Evolutionary conservation across 1,140 invertebrate genomes (phyloP).

Genomic region (Frieseomelitta varia): DNA sequence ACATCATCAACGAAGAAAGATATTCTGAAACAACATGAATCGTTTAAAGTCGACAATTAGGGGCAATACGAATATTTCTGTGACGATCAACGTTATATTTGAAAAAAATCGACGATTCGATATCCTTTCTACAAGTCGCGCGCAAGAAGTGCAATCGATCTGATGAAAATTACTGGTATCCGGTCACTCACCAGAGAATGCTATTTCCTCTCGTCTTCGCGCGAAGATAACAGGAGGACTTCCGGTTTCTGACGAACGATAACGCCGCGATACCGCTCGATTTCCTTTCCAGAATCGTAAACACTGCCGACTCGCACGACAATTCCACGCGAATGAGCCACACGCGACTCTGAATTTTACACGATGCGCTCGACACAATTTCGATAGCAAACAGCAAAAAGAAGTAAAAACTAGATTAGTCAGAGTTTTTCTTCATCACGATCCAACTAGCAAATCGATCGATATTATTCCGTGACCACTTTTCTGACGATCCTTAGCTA

Average conservation of each 20-base stretch:
- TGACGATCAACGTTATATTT: too few relatives aligned
- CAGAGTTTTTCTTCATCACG: not conserved
- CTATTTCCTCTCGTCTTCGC: not conserved
- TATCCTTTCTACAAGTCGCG: too few relatives aligned
- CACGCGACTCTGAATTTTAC: conserved; percentile 18
- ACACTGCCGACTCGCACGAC: not conserved
- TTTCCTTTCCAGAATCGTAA: conserved; percentile 8
- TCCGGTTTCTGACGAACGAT: conserved; percentile 6
- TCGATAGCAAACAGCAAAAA: not conserved
- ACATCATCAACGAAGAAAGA: too few relatives aligned
- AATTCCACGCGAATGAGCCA: conserved; percentile 1
- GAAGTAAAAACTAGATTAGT: not conserved
- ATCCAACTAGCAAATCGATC: not conserved
- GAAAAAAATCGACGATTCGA: too few relatives aligned
- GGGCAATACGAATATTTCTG: too few relatives aligned
- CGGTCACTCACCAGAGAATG: not conserved
- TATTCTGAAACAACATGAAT: too few relatives aligned
- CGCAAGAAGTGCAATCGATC: not conserved
- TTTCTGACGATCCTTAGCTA: not conserved
- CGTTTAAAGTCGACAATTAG: too few relatives aligned
- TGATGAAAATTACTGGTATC: not conserved
- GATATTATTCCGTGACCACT: not conserved
- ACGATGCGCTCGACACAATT: not conserved
- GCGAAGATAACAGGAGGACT: not conserved
- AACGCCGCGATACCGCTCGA: not conserved